phyloP scores from a whole-genome alignment of 2,888 invertebrate genomes.

The Polia nebulosa region DNA sequence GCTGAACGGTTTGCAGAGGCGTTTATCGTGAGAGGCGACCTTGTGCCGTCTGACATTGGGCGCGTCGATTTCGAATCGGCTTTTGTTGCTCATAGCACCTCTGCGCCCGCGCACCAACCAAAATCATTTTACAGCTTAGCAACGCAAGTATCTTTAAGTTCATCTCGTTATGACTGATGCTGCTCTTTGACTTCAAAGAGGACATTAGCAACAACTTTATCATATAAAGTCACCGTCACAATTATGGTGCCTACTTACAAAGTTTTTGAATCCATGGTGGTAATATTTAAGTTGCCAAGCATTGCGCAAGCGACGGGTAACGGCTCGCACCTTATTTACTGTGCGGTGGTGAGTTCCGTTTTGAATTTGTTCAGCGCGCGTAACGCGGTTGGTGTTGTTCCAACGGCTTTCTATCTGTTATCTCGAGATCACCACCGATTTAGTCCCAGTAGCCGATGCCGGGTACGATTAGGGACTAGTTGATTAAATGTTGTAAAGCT shows the following conservation, averaged over 20 bases:
- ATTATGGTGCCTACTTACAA: slow-evolving; percentile 10
- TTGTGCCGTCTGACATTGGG: slow-evolving; percentile 86
- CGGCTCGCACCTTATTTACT: slow-evolving; percentile 62
- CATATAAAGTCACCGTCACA: slow-evolving; percentile 12
- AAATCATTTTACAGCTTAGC: slow-evolving; percentile 51
- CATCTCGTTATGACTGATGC: slow-evolving; percentile 37
- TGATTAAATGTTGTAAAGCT: slow-evolving; percentile 80
- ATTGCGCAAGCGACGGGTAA: slow-evolving; percentile 66
- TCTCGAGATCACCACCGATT: slow-evolving; percentile 82
- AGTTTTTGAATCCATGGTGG: slow-evolving; percentile 19
- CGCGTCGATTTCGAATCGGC: slow-evolving; percentile 81
- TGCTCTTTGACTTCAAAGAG: slow-evolving; percentile 34
- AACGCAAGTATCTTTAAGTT: slow-evolving; percentile 38
- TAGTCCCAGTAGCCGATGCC: slow-evolving; percentile 82
- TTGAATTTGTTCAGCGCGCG: slow-evolving; percentile 82
- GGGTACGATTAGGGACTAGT: slow-evolving; percentile 76
- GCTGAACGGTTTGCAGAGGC: slow-evolving; percentile 75
- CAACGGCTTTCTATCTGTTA: slow-evolving; percentile 87
- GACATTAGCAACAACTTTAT: slow-evolving; percentile 37
- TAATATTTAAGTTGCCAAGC: slow-evolving; percentile 28
- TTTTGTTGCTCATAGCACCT: slow-evolving; percentile 75
- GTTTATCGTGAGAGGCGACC: slow-evolving; percentile 85
- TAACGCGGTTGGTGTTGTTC: slow-evolving; percentile 86
- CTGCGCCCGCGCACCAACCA: slow-evolving; percentile 71
- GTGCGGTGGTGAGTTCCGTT: slow-evolving; percentile 75